Evolutionary conservation across 2,797 vertebrate genomes (phyloP).

Genomic region (Decapterus maruadsi): DNA sequence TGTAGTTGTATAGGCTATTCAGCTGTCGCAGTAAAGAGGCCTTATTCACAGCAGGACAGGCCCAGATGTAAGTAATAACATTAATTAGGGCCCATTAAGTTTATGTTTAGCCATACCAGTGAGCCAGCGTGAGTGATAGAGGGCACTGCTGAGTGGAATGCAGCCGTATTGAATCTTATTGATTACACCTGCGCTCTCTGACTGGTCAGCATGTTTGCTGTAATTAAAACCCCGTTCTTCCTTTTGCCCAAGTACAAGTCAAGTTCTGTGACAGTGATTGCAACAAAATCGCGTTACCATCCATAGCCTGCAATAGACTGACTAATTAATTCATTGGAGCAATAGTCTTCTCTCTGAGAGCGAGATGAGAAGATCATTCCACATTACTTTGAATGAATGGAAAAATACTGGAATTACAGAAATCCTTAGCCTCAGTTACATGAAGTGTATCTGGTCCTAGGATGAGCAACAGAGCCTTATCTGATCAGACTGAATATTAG

Average conservation of each 20-base stretch:
- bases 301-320: background rate
- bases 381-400: no score
- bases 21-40: background rate
- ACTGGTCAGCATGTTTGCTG: background rate
- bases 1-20: background rate
- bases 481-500: no score
- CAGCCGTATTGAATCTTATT: background rate
- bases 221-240: background rate
- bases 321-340: no score
- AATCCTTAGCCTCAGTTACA: background rate
- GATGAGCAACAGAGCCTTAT: background rate
- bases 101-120: background rate
- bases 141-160: background rate
- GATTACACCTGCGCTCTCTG: background rate
- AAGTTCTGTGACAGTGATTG: background rate
- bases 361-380: no score
- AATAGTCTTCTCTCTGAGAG: no score
- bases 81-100: slow-evolving; percentile 4
- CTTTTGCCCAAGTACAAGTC: background rate
- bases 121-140: background rate
- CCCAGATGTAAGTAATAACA: slow-evolving; percentile 13
- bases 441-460: background rate
- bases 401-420: background rate
- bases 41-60: slow-evolving; percentile 2
- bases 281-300: background rate